Percentiles rank a stretch among this genome's conserved stretches.
Conservation (phyloP, 2,113 vertebrate genomes). For the Lucifuga dentata region DNA sequence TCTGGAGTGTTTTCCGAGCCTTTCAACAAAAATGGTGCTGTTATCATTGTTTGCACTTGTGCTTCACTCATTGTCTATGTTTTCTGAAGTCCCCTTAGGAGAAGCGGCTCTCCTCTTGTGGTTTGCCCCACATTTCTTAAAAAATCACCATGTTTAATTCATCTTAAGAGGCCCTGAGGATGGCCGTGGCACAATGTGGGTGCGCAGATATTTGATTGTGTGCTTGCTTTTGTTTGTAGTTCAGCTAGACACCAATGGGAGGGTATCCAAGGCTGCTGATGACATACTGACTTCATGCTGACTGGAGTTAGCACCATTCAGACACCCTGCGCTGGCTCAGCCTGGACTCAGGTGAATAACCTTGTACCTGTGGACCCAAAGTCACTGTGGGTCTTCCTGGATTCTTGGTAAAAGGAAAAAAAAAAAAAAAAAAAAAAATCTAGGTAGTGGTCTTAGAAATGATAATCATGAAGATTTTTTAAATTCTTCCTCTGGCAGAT, state of each 20-base stretch:
- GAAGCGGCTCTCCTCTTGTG: slow-evolving; percentile 8
- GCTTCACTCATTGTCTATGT: slow-evolving; percentile 10
- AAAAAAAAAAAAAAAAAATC: too few relatives aligned
- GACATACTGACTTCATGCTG: slow-evolving; percentile 38
- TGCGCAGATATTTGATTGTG: background rate
- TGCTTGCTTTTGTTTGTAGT: background rate
- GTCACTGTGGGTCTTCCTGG: too few relatives aligned
- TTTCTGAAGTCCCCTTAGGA: slow-evolving; percentile 4
- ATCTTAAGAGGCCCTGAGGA: slow-evolving; percentile 40
- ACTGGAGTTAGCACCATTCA: slow-evolving; percentile 8
- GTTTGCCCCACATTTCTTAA: slow-evolving; percentile 52
- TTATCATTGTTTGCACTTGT: slow-evolving; percentile 14
- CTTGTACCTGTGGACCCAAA: too few relatives aligned
- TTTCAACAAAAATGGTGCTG: slow-evolving; percentile 11
- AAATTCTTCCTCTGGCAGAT: too few relatives aligned
- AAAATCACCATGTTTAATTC: slow-evolving; percentile 63
- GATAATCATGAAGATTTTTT: too few relatives aligned
- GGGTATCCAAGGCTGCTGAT: slow-evolving; percentile 17
- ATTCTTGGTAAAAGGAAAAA: too few relatives aligned
- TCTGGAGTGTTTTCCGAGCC: too few relatives aligned
- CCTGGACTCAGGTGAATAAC: too few relatives aligned
- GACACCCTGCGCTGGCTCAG: background rate
- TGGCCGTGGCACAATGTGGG: slow-evolving; percentile 5
- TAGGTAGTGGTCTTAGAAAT: too few relatives aligned
- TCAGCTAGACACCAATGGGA: background rate